phyloP scores from a whole-genome alignment of 1,140 invertebrate genomes.

The Drosophila pseudoobscura region DNA sequence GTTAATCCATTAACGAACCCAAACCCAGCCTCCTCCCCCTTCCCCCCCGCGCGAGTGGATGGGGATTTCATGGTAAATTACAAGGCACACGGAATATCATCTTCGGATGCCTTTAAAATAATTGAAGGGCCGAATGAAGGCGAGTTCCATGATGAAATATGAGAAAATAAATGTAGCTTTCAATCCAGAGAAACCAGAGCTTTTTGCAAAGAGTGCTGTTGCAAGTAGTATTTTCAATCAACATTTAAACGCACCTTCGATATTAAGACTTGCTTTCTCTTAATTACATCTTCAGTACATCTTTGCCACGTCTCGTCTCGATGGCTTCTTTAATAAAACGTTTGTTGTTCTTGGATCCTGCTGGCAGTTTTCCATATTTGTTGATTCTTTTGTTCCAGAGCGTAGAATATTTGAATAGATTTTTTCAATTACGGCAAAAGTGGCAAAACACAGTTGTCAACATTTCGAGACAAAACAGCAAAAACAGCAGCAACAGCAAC shows the following conservation, averaged over 20 bases:
- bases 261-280: too few relatives aligned
- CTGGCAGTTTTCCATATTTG: constrained; percentile 21
- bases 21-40: constrained; percentile 14
- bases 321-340: too few relatives aligned
- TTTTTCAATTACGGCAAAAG: constrained; percentile 79
- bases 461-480: constrained; percentile 77
- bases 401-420: constrained; percentile 62
- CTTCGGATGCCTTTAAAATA: constrained; percentile 30
- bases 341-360: neutral
- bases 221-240: too few relatives aligned
- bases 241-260: too few relatives aligned
- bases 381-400: constrained; percentile 18
- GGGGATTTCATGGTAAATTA: constrained; percentile 34
- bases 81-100: constrained; percentile 22
- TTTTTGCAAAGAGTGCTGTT: too few relatives aligned
- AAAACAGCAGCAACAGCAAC: constrained; percentile 48
- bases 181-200: too few relatives aligned
- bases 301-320: too few relatives aligned
- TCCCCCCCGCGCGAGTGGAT: constrained; percentile 16
- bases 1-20: constrained; percentile 74
- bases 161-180: too few relatives aligned
- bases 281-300: too few relatives aligned
- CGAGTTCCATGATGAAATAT: neutral
- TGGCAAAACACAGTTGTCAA: constrained; percentile 81
- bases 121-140: constrained; percentile 2